Conservation (phyloP, 2,113 vertebrate species). For the Lasiurus cinereus region DNA sequence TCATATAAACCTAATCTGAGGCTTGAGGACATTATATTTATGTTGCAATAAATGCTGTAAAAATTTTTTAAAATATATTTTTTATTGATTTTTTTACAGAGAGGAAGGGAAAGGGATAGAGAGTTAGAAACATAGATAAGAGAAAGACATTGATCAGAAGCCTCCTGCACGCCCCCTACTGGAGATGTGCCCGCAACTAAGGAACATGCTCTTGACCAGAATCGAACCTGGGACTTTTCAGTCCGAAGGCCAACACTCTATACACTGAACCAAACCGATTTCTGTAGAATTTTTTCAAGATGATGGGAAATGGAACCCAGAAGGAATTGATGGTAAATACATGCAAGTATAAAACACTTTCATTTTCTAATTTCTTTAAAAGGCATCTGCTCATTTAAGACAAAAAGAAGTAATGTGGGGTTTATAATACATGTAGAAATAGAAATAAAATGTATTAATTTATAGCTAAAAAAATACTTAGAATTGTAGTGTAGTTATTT, state of each 20-base stretch:
- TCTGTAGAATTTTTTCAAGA: background rate
- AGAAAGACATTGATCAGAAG: too few relatives aligned
- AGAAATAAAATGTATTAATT: background rate
- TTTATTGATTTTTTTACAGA: too few relatives aligned
- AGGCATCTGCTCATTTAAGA: background rate
- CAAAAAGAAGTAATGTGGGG: background rate
- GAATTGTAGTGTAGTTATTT: background rate
- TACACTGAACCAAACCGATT: too few relatives aligned
- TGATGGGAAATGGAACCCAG: too few relatives aligned
- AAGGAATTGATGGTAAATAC: background rate
- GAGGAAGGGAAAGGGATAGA: too few relatives aligned
- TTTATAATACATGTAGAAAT: background rate
- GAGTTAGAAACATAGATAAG: too few relatives aligned
- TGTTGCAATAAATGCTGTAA: background rate
- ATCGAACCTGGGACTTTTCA: too few relatives aligned
- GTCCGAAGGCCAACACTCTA: too few relatives aligned
- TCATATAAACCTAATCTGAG: background rate
- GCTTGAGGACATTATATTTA: background rate
- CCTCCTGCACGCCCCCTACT: too few relatives aligned
- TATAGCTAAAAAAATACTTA: background rate
- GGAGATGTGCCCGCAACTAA: too few relatives aligned
- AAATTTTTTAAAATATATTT: too few relatives aligned
- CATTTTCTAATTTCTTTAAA: background rate
- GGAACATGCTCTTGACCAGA: too few relatives aligned
- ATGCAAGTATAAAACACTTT: background rate